Evolutionary conservation across 1,140 invertebrate species (phyloP).

Genomic region (Papilio aristodemus): DNA sequence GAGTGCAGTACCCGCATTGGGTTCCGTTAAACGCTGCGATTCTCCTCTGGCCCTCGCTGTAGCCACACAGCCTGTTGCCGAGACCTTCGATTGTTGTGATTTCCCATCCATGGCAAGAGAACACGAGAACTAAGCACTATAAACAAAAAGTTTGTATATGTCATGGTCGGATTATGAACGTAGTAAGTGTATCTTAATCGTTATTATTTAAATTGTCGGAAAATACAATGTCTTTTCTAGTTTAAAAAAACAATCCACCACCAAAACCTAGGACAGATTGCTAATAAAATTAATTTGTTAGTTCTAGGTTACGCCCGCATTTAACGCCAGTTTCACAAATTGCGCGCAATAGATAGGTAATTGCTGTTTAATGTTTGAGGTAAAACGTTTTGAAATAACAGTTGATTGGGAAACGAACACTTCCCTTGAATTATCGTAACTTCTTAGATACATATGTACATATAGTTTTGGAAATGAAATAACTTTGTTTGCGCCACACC

Average conservation of each 20-base stretch:
- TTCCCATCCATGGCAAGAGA: conserved; percentile 86
- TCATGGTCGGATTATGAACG: too few relatives aligned
- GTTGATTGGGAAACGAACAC: too few relatives aligned
- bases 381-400: neutral
- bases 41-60: conserved; percentile 85
- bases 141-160: conserved; percentile 12
- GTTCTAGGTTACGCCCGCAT: conserved; percentile 10
- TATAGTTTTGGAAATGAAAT: too few relatives aligned
- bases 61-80: conserved; percentile 85
- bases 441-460: too few relatives aligned
- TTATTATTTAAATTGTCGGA: too few relatives aligned
- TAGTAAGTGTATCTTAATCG: too few relatives aligned
- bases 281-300: neutral
- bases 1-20: conserved; percentile 92
- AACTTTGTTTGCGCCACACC: too few relatives aligned
- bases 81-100: conserved; percentile 91
- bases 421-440: neutral
- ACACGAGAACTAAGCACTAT: conserved; percentile 87
- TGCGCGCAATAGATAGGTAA: neutral
- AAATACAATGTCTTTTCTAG: neutral
- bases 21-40: conserved; percentile 87
- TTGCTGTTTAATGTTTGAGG: neutral
- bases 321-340: conserved; percentile 11
- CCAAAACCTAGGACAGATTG: neutral
- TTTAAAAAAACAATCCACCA: too few relatives aligned